A percentile compares a stretch with the other conserved stretches of the same genome.
Conservation (phyloP, 2,888 invertebrate genomes). For the Sesia apiformis region DNA sequence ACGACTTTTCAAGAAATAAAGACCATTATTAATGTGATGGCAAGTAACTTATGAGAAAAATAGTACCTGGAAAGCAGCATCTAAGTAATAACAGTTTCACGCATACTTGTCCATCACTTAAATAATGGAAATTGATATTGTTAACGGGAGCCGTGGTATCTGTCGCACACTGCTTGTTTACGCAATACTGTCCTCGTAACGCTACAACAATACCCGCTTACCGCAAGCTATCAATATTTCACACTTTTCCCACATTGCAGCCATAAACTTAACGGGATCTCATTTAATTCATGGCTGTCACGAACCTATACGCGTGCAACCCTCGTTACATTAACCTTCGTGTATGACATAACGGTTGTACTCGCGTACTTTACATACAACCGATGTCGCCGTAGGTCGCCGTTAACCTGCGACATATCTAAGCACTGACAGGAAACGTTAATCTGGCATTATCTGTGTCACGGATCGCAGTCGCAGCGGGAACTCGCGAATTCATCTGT, state of each 20-base stretch:
- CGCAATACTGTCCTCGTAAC: slow-evolving; percentile 16
- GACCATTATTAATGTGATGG: too few relatives aligned
- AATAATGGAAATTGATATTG: neutral
- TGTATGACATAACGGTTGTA: neutral
- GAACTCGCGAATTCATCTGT: slow-evolving; percentile 28
- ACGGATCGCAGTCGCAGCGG: slow-evolving; percentile 39
- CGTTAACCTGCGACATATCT: slow-evolving; percentile 19
- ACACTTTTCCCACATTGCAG: slow-evolving; percentile 28
- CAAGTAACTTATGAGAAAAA: too few relatives aligned
- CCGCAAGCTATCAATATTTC: slow-evolving; percentile 51
- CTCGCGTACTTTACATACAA: neutral
- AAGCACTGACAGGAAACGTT: slow-evolving; percentile 32
- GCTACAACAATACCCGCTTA: slow-evolving; percentile 23
- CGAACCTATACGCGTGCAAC: neutral
- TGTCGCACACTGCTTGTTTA: slow-evolving; percentile 26
- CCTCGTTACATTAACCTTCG: neutral
- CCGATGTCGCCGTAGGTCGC: neutral
- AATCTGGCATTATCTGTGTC: slow-evolving; percentile 47
- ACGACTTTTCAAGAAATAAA: too few relatives aligned
- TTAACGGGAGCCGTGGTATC: slow-evolving; percentile 13
- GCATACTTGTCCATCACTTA: too few relatives aligned
- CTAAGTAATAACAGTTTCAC: too few relatives aligned
- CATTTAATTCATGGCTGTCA: neutral
- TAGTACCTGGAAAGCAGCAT: too few relatives aligned
- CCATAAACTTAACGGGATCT: neutral